Conservation (phyloP, 2,888 invertebrate species). For the Ypsolopha scabrella region DNA sequence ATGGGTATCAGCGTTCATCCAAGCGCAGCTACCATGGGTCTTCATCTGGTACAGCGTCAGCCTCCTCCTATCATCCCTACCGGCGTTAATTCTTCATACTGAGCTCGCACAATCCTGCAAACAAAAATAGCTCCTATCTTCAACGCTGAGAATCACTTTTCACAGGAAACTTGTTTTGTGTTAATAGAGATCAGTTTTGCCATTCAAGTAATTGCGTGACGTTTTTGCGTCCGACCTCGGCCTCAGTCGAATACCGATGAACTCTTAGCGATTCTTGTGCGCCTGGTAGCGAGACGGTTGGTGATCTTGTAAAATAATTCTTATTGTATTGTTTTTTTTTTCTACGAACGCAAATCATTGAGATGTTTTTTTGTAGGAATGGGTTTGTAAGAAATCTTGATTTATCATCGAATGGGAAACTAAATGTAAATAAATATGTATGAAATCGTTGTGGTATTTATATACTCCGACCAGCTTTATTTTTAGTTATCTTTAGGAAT, state of each 20-base stretch:
- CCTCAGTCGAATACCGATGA: not conserved
- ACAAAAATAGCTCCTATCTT: no score
- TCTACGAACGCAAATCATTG: conserved; percentile 57
- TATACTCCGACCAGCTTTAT: not conserved
- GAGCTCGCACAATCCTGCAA: no score
- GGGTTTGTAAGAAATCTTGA: conserved; percentile 30
- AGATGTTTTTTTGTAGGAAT: conserved; percentile 40
- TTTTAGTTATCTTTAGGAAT: not conserved
- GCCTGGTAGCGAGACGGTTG: conserved; percentile 3
- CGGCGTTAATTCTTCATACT: conserved; percentile 33
- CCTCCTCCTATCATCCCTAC: conserved; percentile 64
- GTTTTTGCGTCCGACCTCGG: not conserved
- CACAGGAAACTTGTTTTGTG: no score
- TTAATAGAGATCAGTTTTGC: no score
- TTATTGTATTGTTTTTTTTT: conserved; percentile 31
- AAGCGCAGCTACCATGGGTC: conserved; percentile 56
- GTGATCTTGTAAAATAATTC: conserved; percentile 36
- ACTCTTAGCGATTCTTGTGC: not conserved
- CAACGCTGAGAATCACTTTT: no score
- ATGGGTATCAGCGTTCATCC: conserved; percentile 56
- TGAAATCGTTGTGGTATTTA: not conserved
- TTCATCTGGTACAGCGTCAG: conserved; percentile 40
- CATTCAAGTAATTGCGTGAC: not conserved
- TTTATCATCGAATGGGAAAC: not conserved
- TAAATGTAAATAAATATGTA: no score